Base-by-base conservation (phyloP, 2,888 invertebrate genomes). In the Drosophila ustulata region DNA sequence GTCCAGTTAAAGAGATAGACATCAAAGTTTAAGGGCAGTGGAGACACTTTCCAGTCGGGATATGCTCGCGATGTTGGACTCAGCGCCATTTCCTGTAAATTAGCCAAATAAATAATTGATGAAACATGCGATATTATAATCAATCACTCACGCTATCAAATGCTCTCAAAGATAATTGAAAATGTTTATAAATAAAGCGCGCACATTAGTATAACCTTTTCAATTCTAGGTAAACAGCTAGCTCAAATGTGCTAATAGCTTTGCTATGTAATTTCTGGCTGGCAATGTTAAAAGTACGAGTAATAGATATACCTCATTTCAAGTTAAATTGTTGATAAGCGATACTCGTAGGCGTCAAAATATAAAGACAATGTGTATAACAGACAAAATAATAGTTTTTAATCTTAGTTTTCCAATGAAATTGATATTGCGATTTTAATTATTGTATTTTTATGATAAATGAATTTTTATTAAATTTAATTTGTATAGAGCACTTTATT, bases 1-100 rank as follows among this genome's bases (percentile, higher is more conserved):
- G 96, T 96, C 96, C 96, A 96, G 91, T 96, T 96, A 90, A 95
- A 96, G 75, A 96, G 93, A 90, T 95, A 95, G 51, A 96, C 93
- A 81, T 96, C 95, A 71, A 96, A 93, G 81, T 93, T 93, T 0
- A 96, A 90, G 0, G 95, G 95, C 30, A 96, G 91, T 0, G 94
- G 93, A 0, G 95, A 94, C 23, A 94, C 94, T 82, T 94, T 93
- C 97, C 97, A 97, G 37, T 95, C 91, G 1, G 93, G 92, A 91
- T 93, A 97, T 1, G 95, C 93, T 3, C 93, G 93, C 0, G 95
- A 95, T 2, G 92, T 93, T 0, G 95, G 94, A 1, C 93, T 92
- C 41, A 97, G 90, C 0, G 94, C 93, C 78, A 96, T 91, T 93
- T 95, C 94, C 96, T 95, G 91, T 45, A 87, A 82, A n/a, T 62